phyloP scores from a whole-genome alignment of 53 echinoderm and acorn worm genomes.

The Temnopleurus reevesii region DNA sequence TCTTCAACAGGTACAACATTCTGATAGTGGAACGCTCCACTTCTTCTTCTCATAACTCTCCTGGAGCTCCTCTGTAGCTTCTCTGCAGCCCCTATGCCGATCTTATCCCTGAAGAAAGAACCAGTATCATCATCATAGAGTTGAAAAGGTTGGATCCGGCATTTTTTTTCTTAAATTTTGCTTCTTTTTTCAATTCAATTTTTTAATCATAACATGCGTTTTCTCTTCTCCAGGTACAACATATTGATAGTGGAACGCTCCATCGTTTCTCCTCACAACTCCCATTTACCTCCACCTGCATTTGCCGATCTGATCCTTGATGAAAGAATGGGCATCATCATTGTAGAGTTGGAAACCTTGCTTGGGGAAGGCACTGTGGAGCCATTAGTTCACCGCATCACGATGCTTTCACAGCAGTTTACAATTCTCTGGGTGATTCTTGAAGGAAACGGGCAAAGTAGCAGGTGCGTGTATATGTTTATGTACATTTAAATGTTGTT shows the following conservation, averaged over 20 bases:
- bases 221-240: slow-evolving; percentile 54
- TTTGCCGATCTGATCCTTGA: slow-evolving; percentile 72
- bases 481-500: no score
- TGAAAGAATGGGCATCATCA: slow-evolving; percentile 63
- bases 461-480: slow-evolving; percentile 36
- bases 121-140: slow-evolving; percentile 54
- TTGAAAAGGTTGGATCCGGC: neutral
- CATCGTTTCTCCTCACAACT: neutral
- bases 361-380: slow-evolving; percentile 47
- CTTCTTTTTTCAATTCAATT: neutral
- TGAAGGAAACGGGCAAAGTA: slow-evolving; percentile 1
- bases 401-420: slow-evolving; percentile 67
- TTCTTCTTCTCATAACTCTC: neutral
- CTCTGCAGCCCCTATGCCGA: slow-evolving; percentile 45
- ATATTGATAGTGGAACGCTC: slow-evolving; percentile 59
- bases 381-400: slow-evolving; percentile 55
- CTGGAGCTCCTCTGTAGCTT: no score
- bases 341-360: slow-evolving; percentile 31
- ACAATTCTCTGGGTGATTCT: slow-evolving; percentile 58
- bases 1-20: slow-evolving; percentile 56
- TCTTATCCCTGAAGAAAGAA: slow-evolving; percentile 68
- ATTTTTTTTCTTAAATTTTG: neutral
- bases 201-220: neutral
- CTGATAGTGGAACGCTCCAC: slow-evolving; percentile 57
- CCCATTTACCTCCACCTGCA: neutral